Evolutionary conservation across 2,113 vertebrate genomes (phyloP), one percentile per base, ranked within the genome.

Genomic region (Channa argus): DNA sequence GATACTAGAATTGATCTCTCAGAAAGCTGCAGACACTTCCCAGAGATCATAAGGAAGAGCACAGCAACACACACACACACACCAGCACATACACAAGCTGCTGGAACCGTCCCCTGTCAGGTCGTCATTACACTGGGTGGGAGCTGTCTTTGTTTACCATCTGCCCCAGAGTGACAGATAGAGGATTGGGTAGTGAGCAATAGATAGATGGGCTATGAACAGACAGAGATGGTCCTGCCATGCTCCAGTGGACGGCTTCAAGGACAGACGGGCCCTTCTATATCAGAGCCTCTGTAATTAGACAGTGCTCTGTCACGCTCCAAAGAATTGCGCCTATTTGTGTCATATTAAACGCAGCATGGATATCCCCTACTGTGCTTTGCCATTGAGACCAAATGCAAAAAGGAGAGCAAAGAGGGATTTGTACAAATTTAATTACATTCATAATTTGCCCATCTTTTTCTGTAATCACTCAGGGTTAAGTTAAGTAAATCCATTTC

Each of bases 371-470:
- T 14, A 55, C 76, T 72, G 83, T 56, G 87, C 68, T 56, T 65
- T 56, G 68, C 77, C 63, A 81, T 36, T n/a, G 82, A 89, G 86
- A 84, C 69, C 79, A 9, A 64, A 80, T 47, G 80, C 73, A 88
- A 86, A 24, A 86, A 68, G 56, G 83, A 71, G 68, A 74, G 77
- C 45, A 75, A 80, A 73, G 71, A 65, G 63, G 88, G 81, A 82
- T 89, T 90, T 87, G 86, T 79, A 77, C 64, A 80, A 84, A 87
- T 90, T 85, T 88, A 87, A 90, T 92, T 89, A 89, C 59, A 64
- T 85, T 86, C 79, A 89, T 77, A 89, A 88, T 90, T 92, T 59
- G 50, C 47, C 79, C 86, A 88, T 89, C 86, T 90, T 87, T 64
- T 34, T 74, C 75, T 79, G 66, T 87, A 89, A 89, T 90, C 90